A percentile compares a stretch with the other conserved stretches of the same genome.
Evolutionary conservation across 2,888 invertebrate species (phyloP).

Genomic region (Peribatodes rhomboidaria): DNA sequence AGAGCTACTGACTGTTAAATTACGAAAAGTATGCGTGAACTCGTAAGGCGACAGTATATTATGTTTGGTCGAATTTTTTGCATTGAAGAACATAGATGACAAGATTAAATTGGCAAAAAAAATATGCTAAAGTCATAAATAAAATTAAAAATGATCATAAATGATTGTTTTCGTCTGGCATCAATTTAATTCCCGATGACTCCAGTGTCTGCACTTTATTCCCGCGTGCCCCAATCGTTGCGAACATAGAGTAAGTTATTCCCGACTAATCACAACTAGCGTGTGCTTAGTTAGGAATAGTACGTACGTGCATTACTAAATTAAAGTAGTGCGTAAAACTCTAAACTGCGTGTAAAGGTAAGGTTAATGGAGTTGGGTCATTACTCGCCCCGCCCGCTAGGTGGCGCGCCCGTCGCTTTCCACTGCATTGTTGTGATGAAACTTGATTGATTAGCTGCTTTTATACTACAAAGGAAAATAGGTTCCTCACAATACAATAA

Average conservation of each 20-base stretch:
- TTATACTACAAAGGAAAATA: background rate
- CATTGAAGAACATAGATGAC: too few species aligned
- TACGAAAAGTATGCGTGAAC: too few species aligned
- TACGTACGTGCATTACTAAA: slow-evolving; percentile 64
- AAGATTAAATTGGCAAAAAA: too few species aligned
- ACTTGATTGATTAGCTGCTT: slow-evolving; percentile 41
- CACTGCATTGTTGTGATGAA: slow-evolving; percentile 15
- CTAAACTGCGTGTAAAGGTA: slow-evolving; percentile 77
- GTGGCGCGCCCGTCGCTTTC: slow-evolving; percentile 64
- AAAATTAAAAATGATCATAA: too few species aligned
- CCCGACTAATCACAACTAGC: background rate
- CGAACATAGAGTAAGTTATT: background rate
- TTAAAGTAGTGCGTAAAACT: slow-evolving; percentile 79
- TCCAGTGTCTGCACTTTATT: background rate
- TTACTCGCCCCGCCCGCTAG: slow-evolving; percentile 68
- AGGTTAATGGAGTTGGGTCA: slow-evolving; percentile 76
- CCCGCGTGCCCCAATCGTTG: background rate
- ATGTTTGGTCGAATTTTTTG: too few species aligned
- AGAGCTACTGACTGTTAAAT: slow-evolving; percentile 7
- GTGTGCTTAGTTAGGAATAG: too few species aligned
- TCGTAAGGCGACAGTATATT: too few species aligned
- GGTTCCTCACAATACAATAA: background rate
- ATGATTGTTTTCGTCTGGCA: too few species aligned
- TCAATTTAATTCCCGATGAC: too few species aligned
- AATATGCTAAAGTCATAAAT: too few species aligned